Evolutionary conservation across 2,888 invertebrate genomes (phyloP).

Genomic region (Serripes groenlandicus): DNA sequence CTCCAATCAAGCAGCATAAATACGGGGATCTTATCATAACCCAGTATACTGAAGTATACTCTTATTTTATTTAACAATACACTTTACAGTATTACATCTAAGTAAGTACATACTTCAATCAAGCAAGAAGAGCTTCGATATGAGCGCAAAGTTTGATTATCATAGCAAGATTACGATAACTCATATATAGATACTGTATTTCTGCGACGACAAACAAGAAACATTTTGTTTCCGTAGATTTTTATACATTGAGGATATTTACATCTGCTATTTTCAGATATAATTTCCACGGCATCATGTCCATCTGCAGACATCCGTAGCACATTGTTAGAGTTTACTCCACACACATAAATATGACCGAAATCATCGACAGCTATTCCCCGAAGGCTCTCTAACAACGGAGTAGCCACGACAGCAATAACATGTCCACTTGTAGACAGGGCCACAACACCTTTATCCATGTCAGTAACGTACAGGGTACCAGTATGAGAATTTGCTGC

Average conservation of each 20-base stretch:
- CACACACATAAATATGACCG: constrained; percentile 5
- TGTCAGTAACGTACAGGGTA: constrained; percentile 2
- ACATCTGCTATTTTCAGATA: not conserved
- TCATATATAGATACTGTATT: no score
- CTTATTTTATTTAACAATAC: no score
- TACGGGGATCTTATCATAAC: no score
- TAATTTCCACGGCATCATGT: not conserved
- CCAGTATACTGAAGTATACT: no score
- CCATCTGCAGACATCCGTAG: not conserved
- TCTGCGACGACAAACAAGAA: no score
- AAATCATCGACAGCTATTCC: not conserved
- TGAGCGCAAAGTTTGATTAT: no score
- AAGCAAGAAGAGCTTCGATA: no score
- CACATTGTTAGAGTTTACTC: not conserved
- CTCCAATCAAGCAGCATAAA: no score
- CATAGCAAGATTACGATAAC: no score
- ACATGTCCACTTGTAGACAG: not conserved
- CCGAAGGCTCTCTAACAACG: not conserved
- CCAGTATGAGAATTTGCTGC: not conserved
- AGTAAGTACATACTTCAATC: no score
- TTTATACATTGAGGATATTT: not conserved
- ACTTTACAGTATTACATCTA: no score
- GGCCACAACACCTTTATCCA: not conserved
- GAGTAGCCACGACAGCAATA: not conserved
- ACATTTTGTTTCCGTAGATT: not conserved